Percentiles rank a stretch among this genome's conserved stretches.
These are phyloP conservation scores for Dinoponera quadriceps DNA, from an alignment of 1,140 invertebrate species.

Conservation along the genomic window DNA sequence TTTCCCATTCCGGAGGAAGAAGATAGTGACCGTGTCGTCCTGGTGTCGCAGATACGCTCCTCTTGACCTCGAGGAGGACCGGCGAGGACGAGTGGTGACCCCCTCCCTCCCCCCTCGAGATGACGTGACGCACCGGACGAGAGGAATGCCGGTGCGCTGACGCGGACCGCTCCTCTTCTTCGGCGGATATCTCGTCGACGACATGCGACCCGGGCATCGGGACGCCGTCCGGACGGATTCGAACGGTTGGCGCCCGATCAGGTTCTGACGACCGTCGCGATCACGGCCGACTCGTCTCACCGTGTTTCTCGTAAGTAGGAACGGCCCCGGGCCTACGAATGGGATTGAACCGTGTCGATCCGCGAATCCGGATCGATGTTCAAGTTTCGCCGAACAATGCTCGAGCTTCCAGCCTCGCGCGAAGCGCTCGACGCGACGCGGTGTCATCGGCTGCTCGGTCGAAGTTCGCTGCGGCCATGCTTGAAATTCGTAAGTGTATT, in stretches of 20 bases:
- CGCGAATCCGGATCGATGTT: not conserved
- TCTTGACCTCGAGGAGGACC: not conserved
- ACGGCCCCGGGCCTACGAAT: not conserved
- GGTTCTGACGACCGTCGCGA: constrained; percentile 27
- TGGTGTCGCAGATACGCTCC: not conserved
- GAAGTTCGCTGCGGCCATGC: too few relatives aligned
- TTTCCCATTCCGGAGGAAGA: not conserved
- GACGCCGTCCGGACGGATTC: constrained; percentile 29
- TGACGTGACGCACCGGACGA: constrained; percentile 34
- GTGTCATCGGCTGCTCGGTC: too few relatives aligned
- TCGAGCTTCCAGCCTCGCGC: not conserved
- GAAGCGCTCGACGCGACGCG: too few relatives aligned
- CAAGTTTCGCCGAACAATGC: not conserved
- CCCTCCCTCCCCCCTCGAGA: not conserved
- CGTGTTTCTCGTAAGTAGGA: constrained; percentile 56
- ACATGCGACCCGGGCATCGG: constrained; percentile 36
- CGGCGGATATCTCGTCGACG: not conserved
- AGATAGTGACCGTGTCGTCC: not conserved
- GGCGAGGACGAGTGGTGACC: not conserved
- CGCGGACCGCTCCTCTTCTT: constrained; percentile 29
- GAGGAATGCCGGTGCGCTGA: constrained; percentile 51
- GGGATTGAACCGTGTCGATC: not conserved
- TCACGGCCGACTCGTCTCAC: constrained; percentile 22
- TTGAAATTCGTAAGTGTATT: too few relatives aligned
- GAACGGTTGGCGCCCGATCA: constrained; percentile 51